phyloP scores from a whole-genome alignment of 1,140 invertebrate species.

The Colletes gigas region DNA sequence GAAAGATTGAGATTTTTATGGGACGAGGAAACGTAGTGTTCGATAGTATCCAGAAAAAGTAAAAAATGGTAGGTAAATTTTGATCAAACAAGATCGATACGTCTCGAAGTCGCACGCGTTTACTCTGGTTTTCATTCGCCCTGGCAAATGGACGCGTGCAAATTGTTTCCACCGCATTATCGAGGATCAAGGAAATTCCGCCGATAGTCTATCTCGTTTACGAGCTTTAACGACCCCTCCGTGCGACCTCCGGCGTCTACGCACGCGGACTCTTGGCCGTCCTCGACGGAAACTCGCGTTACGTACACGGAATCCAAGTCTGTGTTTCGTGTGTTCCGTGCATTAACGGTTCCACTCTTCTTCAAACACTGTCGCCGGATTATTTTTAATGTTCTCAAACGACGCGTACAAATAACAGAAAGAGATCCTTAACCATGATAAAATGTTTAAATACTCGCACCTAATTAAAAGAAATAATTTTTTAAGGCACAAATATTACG shows the following conservation, averaged over 20 bases:
- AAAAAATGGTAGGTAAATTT: too few relatives aligned
- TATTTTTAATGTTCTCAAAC: conserved; percentile 3
- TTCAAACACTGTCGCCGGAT: background rate
- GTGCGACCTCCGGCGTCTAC: conserved; percentile 41
- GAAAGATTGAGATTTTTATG: too few relatives aligned
- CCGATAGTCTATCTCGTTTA: conserved; percentile 68
- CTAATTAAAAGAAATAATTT: too few relatives aligned
- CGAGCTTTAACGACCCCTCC: conserved; percentile 63
- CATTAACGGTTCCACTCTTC: conserved; percentile 17
- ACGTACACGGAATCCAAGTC: conserved; percentile 21
- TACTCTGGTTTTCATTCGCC: conserved; percentile 22
- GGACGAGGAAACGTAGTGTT: too few relatives aligned
- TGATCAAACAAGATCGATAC: conserved; percentile 10
- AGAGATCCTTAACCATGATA: too few relatives aligned
- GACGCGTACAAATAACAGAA: background rate
- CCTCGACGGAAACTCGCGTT: conserved; percentile 42
- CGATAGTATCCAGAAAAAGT: too few relatives aligned
- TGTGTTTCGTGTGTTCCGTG: conserved; percentile 7
- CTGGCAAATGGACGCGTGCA: conserved; percentile 58
- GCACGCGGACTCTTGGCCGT: conserved; percentile 42
- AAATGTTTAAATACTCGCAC: too few relatives aligned
- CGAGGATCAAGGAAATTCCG: conserved; percentile 68
- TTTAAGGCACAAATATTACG: too few relatives aligned
- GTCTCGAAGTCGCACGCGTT: conserved; percentile 24
- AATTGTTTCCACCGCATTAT: conserved; percentile 67